Evolutionary conservation across 2,888 invertebrate species (phyloP).

Genomic region (Hyppa rectilinea): DNA sequence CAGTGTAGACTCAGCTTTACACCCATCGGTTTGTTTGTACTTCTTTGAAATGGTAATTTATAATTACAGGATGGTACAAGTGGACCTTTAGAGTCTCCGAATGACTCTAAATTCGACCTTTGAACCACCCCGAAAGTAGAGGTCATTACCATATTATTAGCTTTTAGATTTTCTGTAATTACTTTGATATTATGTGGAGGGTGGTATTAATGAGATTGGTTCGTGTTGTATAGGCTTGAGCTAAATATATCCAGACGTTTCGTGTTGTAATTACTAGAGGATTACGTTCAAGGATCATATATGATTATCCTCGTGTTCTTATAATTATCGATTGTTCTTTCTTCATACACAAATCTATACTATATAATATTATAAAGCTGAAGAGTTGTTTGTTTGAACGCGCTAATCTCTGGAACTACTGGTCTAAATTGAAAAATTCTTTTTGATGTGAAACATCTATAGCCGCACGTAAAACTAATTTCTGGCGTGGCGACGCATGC

Average conservation of each 20-base stretch:
- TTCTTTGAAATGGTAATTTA: constrained; percentile 73
- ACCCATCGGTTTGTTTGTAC: constrained; percentile 54
- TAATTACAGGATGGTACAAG: constrained; percentile 59
- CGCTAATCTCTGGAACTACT: too few relatives aligned
- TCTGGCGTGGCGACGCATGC: too few relatives aligned
- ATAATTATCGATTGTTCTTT: not conserved
- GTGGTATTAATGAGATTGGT: not conserved
- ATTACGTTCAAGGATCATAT: constrained; percentile 1
- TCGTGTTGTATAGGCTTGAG: not conserved
- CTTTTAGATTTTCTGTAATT: constrained; percentile 31
- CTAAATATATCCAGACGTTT: not conserved
- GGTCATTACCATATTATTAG: constrained; percentile 47
- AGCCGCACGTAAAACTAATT: too few relatives aligned
- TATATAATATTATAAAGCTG: too few relatives aligned
- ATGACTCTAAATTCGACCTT: constrained; percentile 41
- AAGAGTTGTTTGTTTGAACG: too few relatives aligned
- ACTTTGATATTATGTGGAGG: constrained; percentile 22
- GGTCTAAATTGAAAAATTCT: too few relatives aligned
- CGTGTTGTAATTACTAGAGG: not conserved
- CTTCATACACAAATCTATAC: not conserved
- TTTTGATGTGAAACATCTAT: too few relatives aligned
- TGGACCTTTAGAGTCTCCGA: constrained; percentile 39
- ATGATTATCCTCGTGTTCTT: not conserved
- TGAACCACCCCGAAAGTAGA: constrained; percentile 25
- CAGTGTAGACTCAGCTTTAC: constrained; percentile 43